Conservation (phyloP, 2,888 invertebrate genomes). For the Rhamphomyia laevipes region DNA sequence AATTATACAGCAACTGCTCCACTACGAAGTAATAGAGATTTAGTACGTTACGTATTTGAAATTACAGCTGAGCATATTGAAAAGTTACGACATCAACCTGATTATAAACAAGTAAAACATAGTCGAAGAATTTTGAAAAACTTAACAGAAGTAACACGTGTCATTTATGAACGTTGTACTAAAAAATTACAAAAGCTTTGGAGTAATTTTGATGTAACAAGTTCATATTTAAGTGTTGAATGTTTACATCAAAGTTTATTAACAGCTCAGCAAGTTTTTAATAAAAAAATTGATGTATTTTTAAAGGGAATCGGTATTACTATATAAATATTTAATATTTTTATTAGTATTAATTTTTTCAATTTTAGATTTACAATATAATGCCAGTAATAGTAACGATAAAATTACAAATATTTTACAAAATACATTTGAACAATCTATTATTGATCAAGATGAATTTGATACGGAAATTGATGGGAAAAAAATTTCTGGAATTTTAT, state of each 20-base stretch:
- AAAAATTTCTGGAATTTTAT: slow-evolving; percentile 23
- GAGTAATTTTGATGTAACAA: slow-evolving; percentile 40
- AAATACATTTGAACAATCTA: slow-evolving; percentile 25
- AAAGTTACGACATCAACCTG: slow-evolving; percentile 26
- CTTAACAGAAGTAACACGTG: slow-evolving; percentile 27
- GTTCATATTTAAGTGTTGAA: slow-evolving; percentile 42
- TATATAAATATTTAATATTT: background rate
- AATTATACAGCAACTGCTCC: slow-evolving; percentile 35
- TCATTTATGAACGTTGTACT: slow-evolving; percentile 38
- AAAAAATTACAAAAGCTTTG: slow-evolving; percentile 38
- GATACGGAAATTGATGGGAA: slow-evolving; percentile 18
- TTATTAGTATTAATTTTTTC: background rate
- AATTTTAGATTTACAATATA: slow-evolving; percentile 18
- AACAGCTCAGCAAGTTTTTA: slow-evolving; percentile 27
- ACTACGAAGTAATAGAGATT: slow-evolving; percentile 40
- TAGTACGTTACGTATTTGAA: slow-evolving; percentile 45
- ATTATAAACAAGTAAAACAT: slow-evolving; percentile 29
- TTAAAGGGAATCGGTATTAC: slow-evolving; percentile 27
- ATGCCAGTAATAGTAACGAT: slow-evolving; percentile 21
- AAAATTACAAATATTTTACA: slow-evolving; percentile 23
- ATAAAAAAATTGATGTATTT: slow-evolving; percentile 28
- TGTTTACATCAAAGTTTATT: slow-evolving; percentile 40
- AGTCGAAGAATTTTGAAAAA: slow-evolving; percentile 28
- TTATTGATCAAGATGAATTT: slow-evolving; percentile 18
- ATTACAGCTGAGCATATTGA: slow-evolving; percentile 22